Evolutionary conservation across 2,888 invertebrate genomes (phyloP), one percentile per base, ranked within the genome.

Genomic region (Monoplex corrugatus): DNA sequence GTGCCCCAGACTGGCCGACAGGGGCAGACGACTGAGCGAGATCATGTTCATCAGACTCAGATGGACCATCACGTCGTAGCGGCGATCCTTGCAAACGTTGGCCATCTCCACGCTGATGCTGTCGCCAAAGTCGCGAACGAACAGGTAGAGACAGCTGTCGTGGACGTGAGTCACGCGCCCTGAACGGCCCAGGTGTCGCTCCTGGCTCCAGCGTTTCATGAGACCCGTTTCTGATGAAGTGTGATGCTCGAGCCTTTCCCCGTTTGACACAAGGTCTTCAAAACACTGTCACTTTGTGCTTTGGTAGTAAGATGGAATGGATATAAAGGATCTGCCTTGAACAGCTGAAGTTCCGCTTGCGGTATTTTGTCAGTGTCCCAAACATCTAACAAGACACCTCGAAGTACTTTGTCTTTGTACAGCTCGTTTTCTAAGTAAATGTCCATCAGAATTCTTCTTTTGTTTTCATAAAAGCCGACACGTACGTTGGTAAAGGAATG

Each of bases 11-110:
- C 16, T 5, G 5, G 68, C 50, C 38, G 44, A 87, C 13, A 89
- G 57, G 28, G 89, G 89, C 50, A 89, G 40, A 3, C 87, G 83
- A 10, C 32, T 45, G 28, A 87, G 83, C 23, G 89, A 63, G 19
- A 87, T 63, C 89, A 89, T 89, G 82, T 89, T 82, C 72, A 89
- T 40, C 45, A 89, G 75, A 32, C 87, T 83, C 19, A 87, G 40
- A 44, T 89, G 83, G 32, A 89, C 82, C 80, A 86, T 45, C 50
- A 89, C 86, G 50, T 87, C 83, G 83, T 89, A 89, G 13, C 40
- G 82, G 23, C 89, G 72, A 43, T 83, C 86, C 10, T 50, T n/a
- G 68, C 89, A 89, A 40, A 87, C 72, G 84, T 89, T 89, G 83
- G 87, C 86, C n/a, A 84, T 57, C 45, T 87, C 72, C 68, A 87